phyloP scores from a whole-genome alignment of 2,797 vertebrate species.

The Pachyuromys duprasi region DNA sequence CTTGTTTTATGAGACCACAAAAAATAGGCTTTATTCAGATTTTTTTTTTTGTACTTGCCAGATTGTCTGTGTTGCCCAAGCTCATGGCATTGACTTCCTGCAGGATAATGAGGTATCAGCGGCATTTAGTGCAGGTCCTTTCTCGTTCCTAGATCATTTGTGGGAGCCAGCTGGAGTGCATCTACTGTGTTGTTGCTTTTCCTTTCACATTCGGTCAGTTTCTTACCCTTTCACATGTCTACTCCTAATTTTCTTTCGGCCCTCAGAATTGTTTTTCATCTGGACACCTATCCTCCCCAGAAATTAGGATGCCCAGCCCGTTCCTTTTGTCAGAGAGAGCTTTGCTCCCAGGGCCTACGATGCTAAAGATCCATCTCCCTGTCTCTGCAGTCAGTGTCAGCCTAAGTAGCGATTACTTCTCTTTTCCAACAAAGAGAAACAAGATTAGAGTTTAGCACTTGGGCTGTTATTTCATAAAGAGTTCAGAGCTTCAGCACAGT shows the following conservation, averaged over 20 bases:
- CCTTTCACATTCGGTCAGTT: neutral
- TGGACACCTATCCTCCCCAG: neutral
- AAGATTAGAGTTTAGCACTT: constrained; percentile 47
- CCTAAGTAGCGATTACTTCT: neutral
- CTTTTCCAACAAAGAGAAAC: constrained; percentile 57
- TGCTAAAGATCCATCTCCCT: neutral
- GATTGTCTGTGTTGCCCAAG: neutral
- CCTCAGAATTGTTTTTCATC: neutral
- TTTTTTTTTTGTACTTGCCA: neutral
- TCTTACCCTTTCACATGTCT: neutral
- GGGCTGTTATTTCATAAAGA: constrained; percentile 67
- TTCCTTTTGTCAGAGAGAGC: neutral
- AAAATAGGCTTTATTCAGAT: neutral
- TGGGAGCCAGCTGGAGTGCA: neutral
- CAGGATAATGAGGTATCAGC: neutral
- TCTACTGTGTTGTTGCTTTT: neutral
- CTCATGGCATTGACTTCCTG: neutral
- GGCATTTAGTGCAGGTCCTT: neutral
- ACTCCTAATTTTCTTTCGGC: neutral
- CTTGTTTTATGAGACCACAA: neutral
- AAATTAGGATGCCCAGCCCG: neutral
- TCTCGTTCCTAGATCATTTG: neutral
- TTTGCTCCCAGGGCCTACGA: neutral
- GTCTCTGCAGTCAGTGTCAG: neutral
- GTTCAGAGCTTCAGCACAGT: constrained; percentile 56